Evolutionary conservation across 2,888 invertebrate genomes (phyloP), one percentile per base, ranked within the genome.

Genomic region (Pyrrhosoma nymphula): DNA sequence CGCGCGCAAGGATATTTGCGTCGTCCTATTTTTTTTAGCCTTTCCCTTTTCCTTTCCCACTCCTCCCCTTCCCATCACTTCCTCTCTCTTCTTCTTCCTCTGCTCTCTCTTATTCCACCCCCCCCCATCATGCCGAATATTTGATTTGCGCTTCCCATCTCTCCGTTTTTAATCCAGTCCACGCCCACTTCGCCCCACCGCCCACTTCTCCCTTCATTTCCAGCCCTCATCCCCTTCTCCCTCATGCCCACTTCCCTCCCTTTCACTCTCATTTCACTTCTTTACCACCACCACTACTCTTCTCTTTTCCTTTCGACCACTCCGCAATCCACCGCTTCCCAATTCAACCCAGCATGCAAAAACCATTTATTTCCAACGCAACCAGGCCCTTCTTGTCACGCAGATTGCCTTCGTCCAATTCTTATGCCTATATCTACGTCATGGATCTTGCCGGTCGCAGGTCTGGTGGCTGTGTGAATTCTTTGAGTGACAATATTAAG

Each of bases 111-210:
- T 2, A 12, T 26, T 18, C 82, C 18, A 10, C 8, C 35, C n/a
- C 4, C 82, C 82, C 35, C 18, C 82, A 12, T 2, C 18, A 20
- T 26, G 35, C 35, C 82, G 82, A 82, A 82, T 89, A 89, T 89
- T 89, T 56, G 47, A n/a, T 89, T 55, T 82, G 82, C 55, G 47
- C n/a, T 56, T 89, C 89, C 56, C 55, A 89, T 89, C 47, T 56
- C 89, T 26, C n/a, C 47, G 88, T 89, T 26, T 56, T 89, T 55
- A 47, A 56, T 55, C 82, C 82, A 82, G 82, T 35, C 47, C 82
- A 35, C 69, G 69, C 69, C 69, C 69, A 69, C 88, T 55, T 26
- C 88, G 16, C 18, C 26, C 35, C 6, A 20, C 18, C 23, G 3
- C 8, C n/a, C 89, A 47, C 6, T 0, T 55, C 56, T 55, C 26